These are phyloP conservation scores for Punctoribates punctum DNA, from an alignment of 2,888 invertebrate species.

Conservation along the genomic window DNA sequence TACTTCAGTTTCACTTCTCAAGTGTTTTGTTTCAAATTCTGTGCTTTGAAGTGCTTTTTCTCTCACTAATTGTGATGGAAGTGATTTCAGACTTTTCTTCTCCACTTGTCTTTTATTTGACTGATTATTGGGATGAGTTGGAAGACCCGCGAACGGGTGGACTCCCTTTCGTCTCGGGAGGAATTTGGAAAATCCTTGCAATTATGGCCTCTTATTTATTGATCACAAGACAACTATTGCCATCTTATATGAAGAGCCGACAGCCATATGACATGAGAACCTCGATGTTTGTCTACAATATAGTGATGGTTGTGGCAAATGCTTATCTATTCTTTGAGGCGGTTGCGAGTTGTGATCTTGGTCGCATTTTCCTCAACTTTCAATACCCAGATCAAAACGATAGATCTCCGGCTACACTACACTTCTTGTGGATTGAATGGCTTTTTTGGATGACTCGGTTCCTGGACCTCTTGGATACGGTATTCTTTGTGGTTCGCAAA, in stretches of 20 bases:
- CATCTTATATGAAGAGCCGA: neutral
- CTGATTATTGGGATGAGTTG: constrained; percentile 38
- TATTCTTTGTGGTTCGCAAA: constrained; percentile 47
- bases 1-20: too few relatives aligned
- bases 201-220: neutral
- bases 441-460: constrained; percentile 29
- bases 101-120: constrained; percentile 11
- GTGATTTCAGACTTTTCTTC: neutral
- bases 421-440: neutral
- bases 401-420: neutral
- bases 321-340: neutral
- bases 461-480: constrained; percentile 26
- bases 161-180: constrained; percentile 38
- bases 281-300: constrained; percentile 30
- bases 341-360: neutral
- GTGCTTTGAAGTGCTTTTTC: too few relatives aligned
- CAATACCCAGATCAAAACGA: constrained; percentile 17
- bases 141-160: constrained; percentile 36
- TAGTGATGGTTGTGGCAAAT: constrained; percentile 21
- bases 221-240: constrained; percentile 14
- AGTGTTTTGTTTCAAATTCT: too few relatives aligned
- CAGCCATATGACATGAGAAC: constrained; percentile 7
- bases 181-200: constrained; percentile 32
- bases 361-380: constrained; percentile 3
- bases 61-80: neutral